Base-by-base conservation (phyloP, 2,113 vertebrate species). In the Carollia perspicillata region DNA sequence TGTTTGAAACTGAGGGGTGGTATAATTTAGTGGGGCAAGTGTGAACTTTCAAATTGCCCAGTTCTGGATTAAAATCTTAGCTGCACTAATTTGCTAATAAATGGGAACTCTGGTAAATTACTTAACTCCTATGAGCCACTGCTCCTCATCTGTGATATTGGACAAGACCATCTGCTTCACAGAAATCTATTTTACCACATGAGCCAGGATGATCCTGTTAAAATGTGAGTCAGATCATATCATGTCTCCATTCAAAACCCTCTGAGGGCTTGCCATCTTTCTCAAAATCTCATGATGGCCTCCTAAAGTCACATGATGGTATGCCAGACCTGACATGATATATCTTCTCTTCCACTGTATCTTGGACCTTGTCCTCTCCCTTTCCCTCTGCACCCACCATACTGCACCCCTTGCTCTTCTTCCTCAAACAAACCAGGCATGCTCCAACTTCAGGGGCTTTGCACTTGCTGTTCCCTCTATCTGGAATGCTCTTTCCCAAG, bases 131-230 rank as follows among this genome's bases (percentile, higher is more conserved):
- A 78, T 69, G 51, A 86, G 44, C 9, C 35, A 74, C 18, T 42
- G 55, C 66, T 90, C 63, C 71, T 72, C 33, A 69, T 69, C 35
- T 58, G 13, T 35, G 30, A 86, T 93, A 84, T 3, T 65, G 5
- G 65, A 14, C 10, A 92, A 77, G n/a, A 71, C 18, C 22, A 30
- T 30, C 33, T 58, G 51, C 16, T 58, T 68, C n/a, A 85, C 0
- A 49, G 68, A 85, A 94, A 86, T 94, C 84, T 86, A 66, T 80
- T 97, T 92, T 66, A 65, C 35, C 51, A 66, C 8, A 69, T 17
- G 18, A 87, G 7, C 10, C 47, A 72, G 35, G 47, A 88, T 68
- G 72, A 83, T 83, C 26, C 16, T 95, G 49, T 35, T 37, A 89
- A 89, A 78, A 68, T 17, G 28, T 74, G 47, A 84, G 77, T 84